Percentiles rank a stretch among this genome's conserved stretches.
Conservation (phyloP, 1,140 invertebrate species). For the Paracyclopina nana region DNA sequence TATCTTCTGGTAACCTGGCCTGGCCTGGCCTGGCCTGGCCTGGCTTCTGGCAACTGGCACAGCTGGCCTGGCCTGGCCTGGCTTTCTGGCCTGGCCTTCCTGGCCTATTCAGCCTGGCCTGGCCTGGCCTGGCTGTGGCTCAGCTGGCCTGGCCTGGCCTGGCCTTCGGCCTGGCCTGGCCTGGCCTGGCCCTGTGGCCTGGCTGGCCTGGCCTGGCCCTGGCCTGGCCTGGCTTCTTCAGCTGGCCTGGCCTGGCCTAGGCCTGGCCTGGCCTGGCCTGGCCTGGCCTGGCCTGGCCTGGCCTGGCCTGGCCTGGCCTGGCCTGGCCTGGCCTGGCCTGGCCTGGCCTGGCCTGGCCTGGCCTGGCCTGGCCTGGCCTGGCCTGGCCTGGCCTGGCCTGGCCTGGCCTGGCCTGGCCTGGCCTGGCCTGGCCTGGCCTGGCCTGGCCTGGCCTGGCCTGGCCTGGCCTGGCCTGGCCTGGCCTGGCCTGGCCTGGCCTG, state of each 20-base stretch:
- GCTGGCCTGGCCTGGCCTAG: slow-evolving; percentile 22
- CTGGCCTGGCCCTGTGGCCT: slow-evolving; percentile 22
- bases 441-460: slow-evolving; percentile 22
- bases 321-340: slow-evolving; percentile 22
- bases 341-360: slow-evolving; percentile 22
- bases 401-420: slow-evolving; percentile 22
- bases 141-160: slow-evolving; percentile 22
- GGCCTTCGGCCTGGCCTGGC: slow-evolving; percentile 22
- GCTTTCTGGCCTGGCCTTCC: slow-evolving; percentile 22
- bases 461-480: slow-evolving; percentile 22
- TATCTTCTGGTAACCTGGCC: slow-evolving; percentile 22
- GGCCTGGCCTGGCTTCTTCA: slow-evolving; percentile 22
- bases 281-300: slow-evolving; percentile 22
- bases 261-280: slow-evolving; percentile 22
- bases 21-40: slow-evolving; percentile 22
- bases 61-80: slow-evolving; percentile 22
- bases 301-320: slow-evolving; percentile 22
- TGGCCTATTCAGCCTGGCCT: slow-evolving; percentile 21
- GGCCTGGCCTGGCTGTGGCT: too few species aligned
- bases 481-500: slow-evolving; percentile 22
- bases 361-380: slow-evolving; percentile 22
- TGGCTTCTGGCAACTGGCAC: slow-evolving; percentile 20
- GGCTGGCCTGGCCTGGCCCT: slow-evolving; percentile 22
- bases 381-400: slow-evolving; percentile 22
- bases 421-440: slow-evolving; percentile 22